phyloP scores from a whole-genome alignment of 2,888 invertebrate genomes.

The Drosophila greeni region DNA sequence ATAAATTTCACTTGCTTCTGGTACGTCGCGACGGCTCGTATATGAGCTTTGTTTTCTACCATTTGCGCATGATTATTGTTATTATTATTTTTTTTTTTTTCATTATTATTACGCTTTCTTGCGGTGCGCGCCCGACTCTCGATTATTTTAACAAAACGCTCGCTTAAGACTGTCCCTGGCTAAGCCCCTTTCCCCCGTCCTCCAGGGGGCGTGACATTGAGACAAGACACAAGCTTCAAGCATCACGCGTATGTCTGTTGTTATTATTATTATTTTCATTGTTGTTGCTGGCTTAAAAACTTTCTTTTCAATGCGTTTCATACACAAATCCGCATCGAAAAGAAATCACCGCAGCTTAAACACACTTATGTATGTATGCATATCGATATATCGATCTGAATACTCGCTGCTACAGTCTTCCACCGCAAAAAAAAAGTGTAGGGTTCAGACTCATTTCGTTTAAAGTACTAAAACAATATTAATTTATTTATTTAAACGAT shows the following conservation, averaged over 20 bases:
- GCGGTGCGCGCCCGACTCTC: constrained; percentile 25
- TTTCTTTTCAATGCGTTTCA: constrained; percentile 59
- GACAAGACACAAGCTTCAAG: constrained; percentile 48
- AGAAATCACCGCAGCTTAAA: constrained; percentile 55
- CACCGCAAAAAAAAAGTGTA: background rate
- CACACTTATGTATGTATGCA: constrained; percentile 1
- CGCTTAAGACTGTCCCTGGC: constrained; percentile 25
- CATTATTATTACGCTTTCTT: constrained; percentile 60
- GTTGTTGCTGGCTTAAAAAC: constrained; percentile 39
- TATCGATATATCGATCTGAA: constrained; percentile 25
- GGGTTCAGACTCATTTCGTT: no score
- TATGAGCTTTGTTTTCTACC: constrained; percentile 51
- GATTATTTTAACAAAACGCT: constrained; percentile 54
- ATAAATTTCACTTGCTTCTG: constrained; percentile 59
- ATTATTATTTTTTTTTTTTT: constrained; percentile 53
- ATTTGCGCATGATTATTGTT: constrained; percentile 61
- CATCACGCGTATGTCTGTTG: constrained; percentile 19
- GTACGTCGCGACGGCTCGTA: constrained; percentile 5
- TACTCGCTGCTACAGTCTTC: constrained; percentile 15
- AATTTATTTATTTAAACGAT: no score
- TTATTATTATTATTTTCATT: constrained; percentile 21
- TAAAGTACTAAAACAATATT: no score
- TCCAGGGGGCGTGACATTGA: constrained; percentile 63
- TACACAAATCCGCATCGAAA: constrained; percentile 50
- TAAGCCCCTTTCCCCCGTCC: background rate